A percentile compares a stretch with the other conserved stretches of the same genome.
These are phyloP conservation scores for Nyctibius bracteatus DNA, from an alignment of 2,113 vertebrate species.

Conservation along the genomic window DNA sequence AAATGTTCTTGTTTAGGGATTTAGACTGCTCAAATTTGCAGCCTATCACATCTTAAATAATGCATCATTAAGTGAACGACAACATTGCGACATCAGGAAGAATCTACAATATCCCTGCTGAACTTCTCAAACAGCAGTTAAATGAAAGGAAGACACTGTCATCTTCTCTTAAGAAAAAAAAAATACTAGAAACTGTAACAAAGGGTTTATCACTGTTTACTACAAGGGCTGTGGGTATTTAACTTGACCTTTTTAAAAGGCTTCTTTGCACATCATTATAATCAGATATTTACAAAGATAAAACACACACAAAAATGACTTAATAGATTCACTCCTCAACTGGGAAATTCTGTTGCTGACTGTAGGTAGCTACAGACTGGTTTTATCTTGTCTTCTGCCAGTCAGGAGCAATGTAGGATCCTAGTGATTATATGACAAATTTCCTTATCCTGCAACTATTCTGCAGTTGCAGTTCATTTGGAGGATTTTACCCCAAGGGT, in stretches of 20 bases:
- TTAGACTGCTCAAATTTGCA: neutral
- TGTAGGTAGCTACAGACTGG: neutral
- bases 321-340: neutral
- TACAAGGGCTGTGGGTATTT: neutral
- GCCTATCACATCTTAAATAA: neutral
- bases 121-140: neutral
- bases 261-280: neutral
- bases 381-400: conserved; percentile 53
- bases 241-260: neutral
- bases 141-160: neutral
- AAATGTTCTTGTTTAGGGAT: neutral
- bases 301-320: neutral
- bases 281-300: neutral
- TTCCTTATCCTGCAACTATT: conserved; percentile 44
- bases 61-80: neutral
- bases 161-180: neutral
- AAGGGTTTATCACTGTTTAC: neutral
- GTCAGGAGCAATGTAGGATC: conserved; percentile 45
- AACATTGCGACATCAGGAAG: neutral
- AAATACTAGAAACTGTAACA: neutral
- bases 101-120: neutral
- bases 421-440: conserved; percentile 29
- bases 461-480: conserved; percentile 49
- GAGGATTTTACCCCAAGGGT: conserved; percentile 48
- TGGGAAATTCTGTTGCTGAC: neutral